Evolutionary conservation across 2,888 invertebrate species (phyloP).

Genomic region (Clanis bilineata): DNA sequence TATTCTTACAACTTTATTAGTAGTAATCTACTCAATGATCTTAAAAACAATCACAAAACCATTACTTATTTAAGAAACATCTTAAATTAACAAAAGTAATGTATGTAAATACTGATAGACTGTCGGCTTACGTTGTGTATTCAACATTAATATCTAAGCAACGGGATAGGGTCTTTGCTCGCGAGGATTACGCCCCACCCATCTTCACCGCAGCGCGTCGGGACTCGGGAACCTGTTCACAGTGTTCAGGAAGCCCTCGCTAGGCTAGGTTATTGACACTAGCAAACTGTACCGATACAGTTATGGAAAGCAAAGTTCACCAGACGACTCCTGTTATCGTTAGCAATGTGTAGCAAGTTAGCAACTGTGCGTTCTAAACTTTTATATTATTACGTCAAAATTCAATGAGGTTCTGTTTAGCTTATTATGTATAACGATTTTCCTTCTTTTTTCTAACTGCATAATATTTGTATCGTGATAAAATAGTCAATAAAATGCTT

Average conservation of each 20-base stretch:
- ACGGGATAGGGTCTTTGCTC: slow-evolving; percentile 21
- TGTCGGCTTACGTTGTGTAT: background rate
- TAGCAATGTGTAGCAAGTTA: background rate
- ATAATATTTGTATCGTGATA: no score
- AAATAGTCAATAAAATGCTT: no score
- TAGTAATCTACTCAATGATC: background rate
- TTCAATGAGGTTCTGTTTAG: background rate
- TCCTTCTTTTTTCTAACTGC: no score
- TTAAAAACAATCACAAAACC: background rate
- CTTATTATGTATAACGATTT: no score
- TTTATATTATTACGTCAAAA: background rate
- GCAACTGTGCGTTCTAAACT: no score
- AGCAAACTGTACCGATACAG: slow-evolving; percentile 32
- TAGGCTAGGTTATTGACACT: slow-evolving; percentile 68
- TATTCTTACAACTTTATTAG: background rate
- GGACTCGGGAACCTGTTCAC: slow-evolving; percentile 37
- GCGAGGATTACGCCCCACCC: slow-evolving; percentile 26
- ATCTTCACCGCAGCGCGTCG: slow-evolving; percentile 24
- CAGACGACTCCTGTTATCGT: background rate
- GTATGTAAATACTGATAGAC: background rate
- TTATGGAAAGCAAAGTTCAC: slow-evolving; percentile 13
- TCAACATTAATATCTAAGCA: slow-evolving; percentile 13
- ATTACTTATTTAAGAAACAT: background rate
- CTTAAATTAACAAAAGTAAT: background rate
- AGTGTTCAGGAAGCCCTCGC: slow-evolving; percentile 41